These are phyloP conservation scores for Mastacembelus armatus DNA, from an alignment of 2,797 vertebrate species.

Conservation along the genomic window DNA sequence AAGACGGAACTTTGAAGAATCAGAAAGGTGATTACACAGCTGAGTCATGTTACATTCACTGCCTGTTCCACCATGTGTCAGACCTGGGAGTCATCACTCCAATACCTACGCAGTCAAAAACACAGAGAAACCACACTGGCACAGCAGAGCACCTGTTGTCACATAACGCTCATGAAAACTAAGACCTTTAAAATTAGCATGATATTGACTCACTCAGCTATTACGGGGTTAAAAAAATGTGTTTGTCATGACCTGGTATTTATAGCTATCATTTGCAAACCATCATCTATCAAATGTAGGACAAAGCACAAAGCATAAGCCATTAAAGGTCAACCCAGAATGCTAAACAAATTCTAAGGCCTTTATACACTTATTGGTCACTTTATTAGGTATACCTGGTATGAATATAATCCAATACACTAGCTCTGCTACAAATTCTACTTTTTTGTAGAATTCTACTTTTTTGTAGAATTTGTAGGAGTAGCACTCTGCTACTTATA, in stretches of 20 bases:
- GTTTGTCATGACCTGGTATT: constrained; percentile 14
- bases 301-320: background rate
- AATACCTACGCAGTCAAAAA: constrained; percentile 8
- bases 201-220: background rate
- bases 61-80: constrained; percentile 56
- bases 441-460: too few relatives aligned
- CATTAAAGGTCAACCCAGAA: background rate
- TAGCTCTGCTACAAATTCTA: too few relatives aligned
- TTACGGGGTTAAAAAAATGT: constrained; percentile 14
- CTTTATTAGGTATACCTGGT: constrained; percentile 12
- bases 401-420: too few relatives aligned
- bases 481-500: too few relatives aligned
- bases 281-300: background rate
- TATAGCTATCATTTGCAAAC: constrained; percentile 22
- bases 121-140: background rate
- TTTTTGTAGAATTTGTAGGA: too few relatives aligned
- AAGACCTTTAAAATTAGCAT: constrained; percentile 15
- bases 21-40: constrained; percentile 53
- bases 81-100: constrained; percentile 30
- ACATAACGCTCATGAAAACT: constrained; percentile 21
- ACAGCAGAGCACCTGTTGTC: constrained; percentile 47
- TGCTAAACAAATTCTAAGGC: background rate
- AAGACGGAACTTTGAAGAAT: constrained; percentile 63
- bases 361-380: background rate
- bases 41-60: constrained; percentile 63